Base-by-base conservation (phyloP, 1,140 invertebrate genomes). In the Phocides pigmalion region DNA sequence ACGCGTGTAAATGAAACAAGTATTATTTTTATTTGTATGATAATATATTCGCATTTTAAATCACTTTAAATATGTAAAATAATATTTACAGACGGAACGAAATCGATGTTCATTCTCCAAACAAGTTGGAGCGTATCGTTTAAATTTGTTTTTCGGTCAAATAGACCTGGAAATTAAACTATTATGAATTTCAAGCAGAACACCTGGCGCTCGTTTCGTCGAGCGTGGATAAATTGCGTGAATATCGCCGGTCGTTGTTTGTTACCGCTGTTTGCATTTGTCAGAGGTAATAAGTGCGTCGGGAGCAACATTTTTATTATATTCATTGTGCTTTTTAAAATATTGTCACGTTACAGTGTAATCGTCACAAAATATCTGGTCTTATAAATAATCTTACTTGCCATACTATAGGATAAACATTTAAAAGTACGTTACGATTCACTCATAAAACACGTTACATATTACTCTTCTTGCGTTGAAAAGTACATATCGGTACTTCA, bases 131-230 rank as follows among this genome's bases (percentile, higher is more conserved):
- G 14, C 22, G 37, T 28, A 44, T 22, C 16, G 54, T 32, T 46
- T 25, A 49, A 49, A 49, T 64, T 64, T 58, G 37, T 64, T 50
- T 64, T 64, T 50, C 44, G 51, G 44, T 50, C 41, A 58, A 64
- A 64, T 64, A 47, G 17, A 41, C 37, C 35, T 56, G 51, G 37
- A 64, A 64, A 64, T 64, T 64, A 64, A 64, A 58, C 53, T 64
- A 64, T 64, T 56, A 56, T 58, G 62, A 64, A 64, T 64, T 63
- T 49, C 51, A 28, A 56, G 28, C 44, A 16, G 51, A 22, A 39
- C 62, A 64, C 62, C 51, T 64, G 62, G 41, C 53, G 44, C 51
- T 11, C 44, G 44, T 47, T 50, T 25, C 35, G 62, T 19, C 3
- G 50, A 22, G 51, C 51, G 32, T 64, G 62, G 35, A 56, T 47